A percentile compares a stretch with the other conserved stretches of the same genome.
These are phyloP conservation scores for Spinus olivaceus DNA, from an alignment of 2,797 vertebrate species.

Conservation along the genomic window DNA sequence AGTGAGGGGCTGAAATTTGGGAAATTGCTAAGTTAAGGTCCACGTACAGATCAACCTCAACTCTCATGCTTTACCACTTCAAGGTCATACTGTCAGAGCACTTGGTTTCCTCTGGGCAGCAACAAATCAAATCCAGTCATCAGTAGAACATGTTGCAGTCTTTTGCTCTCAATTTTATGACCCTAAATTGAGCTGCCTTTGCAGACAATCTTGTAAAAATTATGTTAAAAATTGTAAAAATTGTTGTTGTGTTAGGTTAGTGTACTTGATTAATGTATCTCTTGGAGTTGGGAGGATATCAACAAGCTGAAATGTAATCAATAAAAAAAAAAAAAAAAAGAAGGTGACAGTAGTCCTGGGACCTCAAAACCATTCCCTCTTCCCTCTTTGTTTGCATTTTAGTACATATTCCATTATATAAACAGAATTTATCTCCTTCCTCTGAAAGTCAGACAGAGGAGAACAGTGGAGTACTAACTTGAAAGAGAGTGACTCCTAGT, in stretches of 20 bases:
- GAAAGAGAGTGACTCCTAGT: not conserved
- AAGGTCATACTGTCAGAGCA: slow-evolving; percentile 20
- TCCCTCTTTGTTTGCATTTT: not conserved
- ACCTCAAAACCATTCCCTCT: not conserved
- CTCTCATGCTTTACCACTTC: not conserved
- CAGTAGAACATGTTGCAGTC: not conserved
- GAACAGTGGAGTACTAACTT: not conserved
- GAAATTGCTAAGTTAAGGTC: slow-evolving; percentile 23
- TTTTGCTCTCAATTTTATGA: not conserved
- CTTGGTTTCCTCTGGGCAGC: not conserved
- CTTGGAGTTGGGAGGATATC: not conserved
- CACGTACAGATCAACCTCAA: not conserved
- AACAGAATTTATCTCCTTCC: not conserved
- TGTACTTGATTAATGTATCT: not conserved
- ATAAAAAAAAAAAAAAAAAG: not conserved
- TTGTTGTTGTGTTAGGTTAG: not conserved
- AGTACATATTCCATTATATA: not conserved
- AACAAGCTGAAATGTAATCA: not conserved
- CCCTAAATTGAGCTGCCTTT: not conserved
- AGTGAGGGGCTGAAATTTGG: not conserved
- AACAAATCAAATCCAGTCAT: not conserved
- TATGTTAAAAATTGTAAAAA: too few species aligned
- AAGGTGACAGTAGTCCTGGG: not conserved
- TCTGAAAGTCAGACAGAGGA: not conserved
- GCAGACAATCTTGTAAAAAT: not conserved